These are phyloP conservation scores for Nowickia ferox DNA, from an alignment of 2,888 invertebrate genomes.

Conservation along the genomic window DNA sequence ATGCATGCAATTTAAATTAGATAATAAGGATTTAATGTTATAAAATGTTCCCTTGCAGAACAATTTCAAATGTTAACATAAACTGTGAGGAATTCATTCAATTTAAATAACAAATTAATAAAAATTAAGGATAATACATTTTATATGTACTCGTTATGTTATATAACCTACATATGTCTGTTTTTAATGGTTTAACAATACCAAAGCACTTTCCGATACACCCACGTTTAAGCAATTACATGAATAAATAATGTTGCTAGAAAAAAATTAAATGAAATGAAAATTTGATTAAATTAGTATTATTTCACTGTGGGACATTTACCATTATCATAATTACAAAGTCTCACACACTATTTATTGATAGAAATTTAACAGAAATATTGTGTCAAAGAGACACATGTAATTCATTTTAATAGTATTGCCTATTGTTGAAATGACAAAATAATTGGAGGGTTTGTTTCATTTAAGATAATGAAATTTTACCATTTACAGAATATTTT, in stretches of 20 bases:
- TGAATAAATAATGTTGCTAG: constrained; percentile 40
- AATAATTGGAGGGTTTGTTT: constrained; percentile 41
- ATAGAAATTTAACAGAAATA: not conserved
- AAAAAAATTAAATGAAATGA: not conserved
- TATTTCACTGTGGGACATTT: constrained; percentile 49
- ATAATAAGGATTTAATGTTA: constrained; percentile 62
- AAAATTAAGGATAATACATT: not conserved
- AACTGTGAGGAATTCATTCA: too few relatives aligned
- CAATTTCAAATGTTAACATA: not conserved
- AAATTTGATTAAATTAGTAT: constrained; percentile 59
- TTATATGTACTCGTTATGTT: too few relatives aligned
- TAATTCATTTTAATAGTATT: not conserved
- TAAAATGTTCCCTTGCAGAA: not conserved
- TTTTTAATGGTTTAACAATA: not conserved
- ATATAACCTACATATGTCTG: too few relatives aligned
- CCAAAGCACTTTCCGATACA: not conserved
- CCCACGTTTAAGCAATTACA: constrained; percentile 19
- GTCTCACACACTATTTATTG: not conserved
- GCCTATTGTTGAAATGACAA: constrained; percentile 54
- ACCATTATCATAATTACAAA: not conserved
- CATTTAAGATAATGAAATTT: not conserved
- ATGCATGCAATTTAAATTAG: constrained; percentile 57
- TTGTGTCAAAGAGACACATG: constrained; percentile 10
- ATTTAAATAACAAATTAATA: not conserved
- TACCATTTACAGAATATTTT: constrained; percentile 26